Evolutionary conservation across 2,113 vertebrate genomes (phyloP).

Genomic region (Psilopsiagon aurifrons): DNA sequence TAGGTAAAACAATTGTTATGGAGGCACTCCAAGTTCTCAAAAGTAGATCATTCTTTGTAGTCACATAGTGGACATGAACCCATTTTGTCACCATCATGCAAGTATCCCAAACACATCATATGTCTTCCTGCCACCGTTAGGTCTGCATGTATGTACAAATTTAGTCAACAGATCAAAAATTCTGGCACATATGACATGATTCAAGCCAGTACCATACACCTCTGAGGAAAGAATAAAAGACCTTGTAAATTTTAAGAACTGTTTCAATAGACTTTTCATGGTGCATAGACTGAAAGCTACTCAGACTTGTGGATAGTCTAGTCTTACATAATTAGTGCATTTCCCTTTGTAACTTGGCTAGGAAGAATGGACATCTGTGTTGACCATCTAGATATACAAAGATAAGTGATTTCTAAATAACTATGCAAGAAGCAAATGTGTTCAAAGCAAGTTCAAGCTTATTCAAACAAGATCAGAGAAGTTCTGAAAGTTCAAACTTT

Average conservation of each 20-base stretch:
- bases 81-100: not conserved
- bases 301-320: not conserved
- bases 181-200: not conserved
- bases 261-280: not conserved
- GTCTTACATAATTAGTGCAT: accelerated
- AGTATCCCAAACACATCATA: too few relatives aligned
- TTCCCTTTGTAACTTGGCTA: not conserved
- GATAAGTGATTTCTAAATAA: not conserved
- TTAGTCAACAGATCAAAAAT: not conserved
- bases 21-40: not conserved
- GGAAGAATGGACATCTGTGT: not conserved
- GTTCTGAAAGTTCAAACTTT: not conserved
- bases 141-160: accelerated
- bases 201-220: too few relatives aligned
- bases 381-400: not conserved
- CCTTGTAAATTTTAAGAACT: not conserved
- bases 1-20: not conserved
- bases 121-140: not conserved
- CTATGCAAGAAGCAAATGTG: not conserved
- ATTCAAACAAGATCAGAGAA: too few relatives aligned
- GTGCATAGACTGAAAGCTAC: not conserved
- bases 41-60: not conserved
- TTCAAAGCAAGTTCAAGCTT: not conserved
- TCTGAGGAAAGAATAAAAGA: not conserved
- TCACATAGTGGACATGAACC: not conserved